phyloP scores from a whole-genome alignment of 2,797 vertebrate genomes.

The Lepus townsendii region DNA sequence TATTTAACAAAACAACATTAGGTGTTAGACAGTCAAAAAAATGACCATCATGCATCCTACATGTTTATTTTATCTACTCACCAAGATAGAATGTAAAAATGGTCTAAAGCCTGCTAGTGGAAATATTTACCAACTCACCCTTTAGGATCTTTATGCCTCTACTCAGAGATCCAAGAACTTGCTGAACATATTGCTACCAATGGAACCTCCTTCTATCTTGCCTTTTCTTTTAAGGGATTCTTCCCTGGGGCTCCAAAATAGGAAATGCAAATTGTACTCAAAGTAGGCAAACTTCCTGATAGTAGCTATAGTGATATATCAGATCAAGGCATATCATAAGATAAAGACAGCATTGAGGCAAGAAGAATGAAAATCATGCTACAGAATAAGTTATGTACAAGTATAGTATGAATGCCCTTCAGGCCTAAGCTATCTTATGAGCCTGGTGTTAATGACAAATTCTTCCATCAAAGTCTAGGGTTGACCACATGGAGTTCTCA shows the following conservation, averaged over 20 bases:
- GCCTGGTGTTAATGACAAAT: background rate
- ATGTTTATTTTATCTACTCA: slow-evolving; percentile 62
- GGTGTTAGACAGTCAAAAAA: slow-evolving; percentile 76
- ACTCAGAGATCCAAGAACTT: slow-evolving; percentile 34
- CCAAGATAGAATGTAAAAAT: slow-evolving; percentile 61
- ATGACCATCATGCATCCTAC: background rate
- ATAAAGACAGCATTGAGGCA: slow-evolving; percentile 26
- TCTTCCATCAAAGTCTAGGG: slow-evolving; percentile 18
- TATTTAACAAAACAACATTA: slow-evolving; percentile 49
- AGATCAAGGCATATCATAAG: slow-evolving; percentile 15
- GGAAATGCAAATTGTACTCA: background rate
- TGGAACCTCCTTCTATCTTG: background rate
- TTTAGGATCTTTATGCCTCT: background rate
- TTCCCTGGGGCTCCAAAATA: background rate
- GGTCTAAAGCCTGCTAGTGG: slow-evolving; percentile 29
- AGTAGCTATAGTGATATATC: background rate
- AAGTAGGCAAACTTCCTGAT: background rate
- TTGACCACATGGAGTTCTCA: background rate
- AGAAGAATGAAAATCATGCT: slow-evolving; percentile 17
- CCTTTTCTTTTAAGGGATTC: slow-evolving; percentile 30
- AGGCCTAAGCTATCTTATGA: background rate
- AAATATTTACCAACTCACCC: slow-evolving; percentile 26
- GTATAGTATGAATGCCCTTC: slow-evolving; percentile 12
- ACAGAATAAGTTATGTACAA: background rate
- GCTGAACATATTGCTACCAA: background rate